These are phyloP conservation scores for Drosophila kanekoi DNA, from an alignment of 2,888 invertebrate species.

Conservation along the genomic window DNA sequence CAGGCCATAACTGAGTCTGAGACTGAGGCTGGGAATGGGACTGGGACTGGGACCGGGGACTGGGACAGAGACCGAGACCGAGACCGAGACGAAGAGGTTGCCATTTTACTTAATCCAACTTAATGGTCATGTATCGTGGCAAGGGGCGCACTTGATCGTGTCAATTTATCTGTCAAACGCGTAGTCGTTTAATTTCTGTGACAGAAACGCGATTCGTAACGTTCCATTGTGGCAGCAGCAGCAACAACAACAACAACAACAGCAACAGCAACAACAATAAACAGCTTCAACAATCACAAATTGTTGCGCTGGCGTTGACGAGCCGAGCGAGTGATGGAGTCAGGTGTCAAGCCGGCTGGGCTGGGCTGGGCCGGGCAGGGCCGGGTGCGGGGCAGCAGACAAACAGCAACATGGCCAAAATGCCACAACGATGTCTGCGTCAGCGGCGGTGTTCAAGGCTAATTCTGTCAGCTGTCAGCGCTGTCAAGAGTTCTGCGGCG, in stretches of 20 bases:
- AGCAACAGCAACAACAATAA: slow-evolving; percentile 20
- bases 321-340: slow-evolving; percentile 33
- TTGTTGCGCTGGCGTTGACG: slow-evolving; percentile 55
- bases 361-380: slow-evolving; percentile 5
- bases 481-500: slow-evolving; percentile 67
- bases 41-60: slow-evolving; percentile 3
- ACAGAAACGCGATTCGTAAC: slow-evolving; percentile 80
- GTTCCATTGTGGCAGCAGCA: slow-evolving; percentile 64
- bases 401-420: slow-evolving; percentile 58
- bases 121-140: slow-evolving; percentile 57
- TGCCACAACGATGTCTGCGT: slow-evolving; percentile 33
- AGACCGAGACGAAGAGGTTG: slow-evolving; percentile 54
- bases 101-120: slow-evolving; percentile 72
- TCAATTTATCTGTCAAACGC: slow-evolving; percentile 80
- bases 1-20: slow-evolving; percentile 8
- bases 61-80: background rate
- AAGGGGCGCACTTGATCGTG: slow-evolving; percentile 75
- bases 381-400: slow-evolving; percentile 2
- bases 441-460: slow-evolving; percentile 77
- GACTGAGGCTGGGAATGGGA: background rate
- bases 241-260: slow-evolving; percentile 29
- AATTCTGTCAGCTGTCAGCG: slow-evolving; percentile 82
- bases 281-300: slow-evolving; percentile 32
- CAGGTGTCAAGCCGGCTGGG: slow-evolving; percentile 39
- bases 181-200: slow-evolving; percentile 77